A percentile compares a stretch with the other conserved stretches of the same genome.
Evolutionary conservation across 1,140 invertebrate genomes (phyloP).

Genomic region (Probaryconus sp.): DNA sequence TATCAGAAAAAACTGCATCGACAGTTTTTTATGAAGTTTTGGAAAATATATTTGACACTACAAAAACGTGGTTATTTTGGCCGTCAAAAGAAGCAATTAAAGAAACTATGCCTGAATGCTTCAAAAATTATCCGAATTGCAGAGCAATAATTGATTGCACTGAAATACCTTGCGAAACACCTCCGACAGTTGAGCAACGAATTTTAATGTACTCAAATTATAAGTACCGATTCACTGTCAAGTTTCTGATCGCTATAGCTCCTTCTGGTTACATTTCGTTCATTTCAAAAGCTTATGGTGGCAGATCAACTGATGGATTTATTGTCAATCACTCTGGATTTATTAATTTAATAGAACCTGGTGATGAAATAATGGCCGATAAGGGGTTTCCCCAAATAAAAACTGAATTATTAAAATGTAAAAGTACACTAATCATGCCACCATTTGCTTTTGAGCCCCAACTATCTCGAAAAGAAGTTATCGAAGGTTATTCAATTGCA

Average conservation of each 20-base stretch:
- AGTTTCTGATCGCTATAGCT: conserved; percentile 32
- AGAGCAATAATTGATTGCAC: conserved; percentile 3
- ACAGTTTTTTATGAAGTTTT: neutral
- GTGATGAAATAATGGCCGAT: conserved; percentile 66
- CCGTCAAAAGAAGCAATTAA: conserved; percentile 11
- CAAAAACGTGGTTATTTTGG: conserved; percentile 20
- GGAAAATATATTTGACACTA: neutral
- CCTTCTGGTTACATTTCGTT: conserved; percentile 7
- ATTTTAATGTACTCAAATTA: conserved; percentile 33
- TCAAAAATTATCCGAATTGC: conserved; percentile 14
- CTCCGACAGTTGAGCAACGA: conserved; percentile 19
- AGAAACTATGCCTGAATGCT: conserved; percentile 14
- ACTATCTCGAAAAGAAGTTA: conserved; percentile 53
- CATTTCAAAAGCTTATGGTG: conserved; percentile 16
- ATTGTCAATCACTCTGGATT: conserved; percentile 55
- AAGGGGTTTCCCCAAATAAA: conserved; percentile 57
- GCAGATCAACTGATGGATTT: conserved; percentile 20
- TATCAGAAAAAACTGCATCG: too few species aligned
- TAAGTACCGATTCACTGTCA: conserved; percentile 24
- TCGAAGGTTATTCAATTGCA: conserved; percentile 57
- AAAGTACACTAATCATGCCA: conserved; percentile 56
- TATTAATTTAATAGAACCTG: conserved; percentile 53
- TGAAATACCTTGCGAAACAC: conserved; percentile 5
- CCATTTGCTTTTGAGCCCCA: conserved; percentile 43
- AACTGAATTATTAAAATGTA: conserved; percentile 10